phyloP scores from a whole-genome alignment of 2,888 invertebrate species.

The Caenorhabditis virilis region DNA sequence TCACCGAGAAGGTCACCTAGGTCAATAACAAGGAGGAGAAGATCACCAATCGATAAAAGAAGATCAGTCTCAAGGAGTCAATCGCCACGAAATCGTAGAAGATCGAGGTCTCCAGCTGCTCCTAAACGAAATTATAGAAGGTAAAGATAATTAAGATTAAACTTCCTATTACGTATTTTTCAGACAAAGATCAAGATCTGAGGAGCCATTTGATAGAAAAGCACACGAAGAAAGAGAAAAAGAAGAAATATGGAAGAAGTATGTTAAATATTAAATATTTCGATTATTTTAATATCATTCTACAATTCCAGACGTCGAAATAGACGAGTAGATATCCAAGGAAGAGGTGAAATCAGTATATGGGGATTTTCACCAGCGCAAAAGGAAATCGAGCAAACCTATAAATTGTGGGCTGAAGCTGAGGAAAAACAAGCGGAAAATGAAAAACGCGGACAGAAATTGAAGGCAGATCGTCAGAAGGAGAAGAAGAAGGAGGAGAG shows the following conservation, averaged over 20 bases:
- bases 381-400: constrained; percentile 44
- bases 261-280: neutral
- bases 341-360: constrained; percentile 26
- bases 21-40: neutral
- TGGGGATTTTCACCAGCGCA: constrained; percentile 56
- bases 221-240: constrained; percentile 5
- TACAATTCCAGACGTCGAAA: constrained; percentile 46
- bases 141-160: neutral
- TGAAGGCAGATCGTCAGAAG: constrained; percentile 46
- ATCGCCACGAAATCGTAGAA: constrained; percentile 16
- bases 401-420: constrained; percentile 39
- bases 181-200: neutral
- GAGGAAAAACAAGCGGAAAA: constrained; percentile 53
- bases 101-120: too few relatives aligned
- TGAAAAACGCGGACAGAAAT: constrained; percentile 34
- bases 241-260: constrained; percentile 20
- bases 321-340: constrained; percentile 36
- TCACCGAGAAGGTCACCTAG: neutral
- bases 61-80: constrained; percentile 9
- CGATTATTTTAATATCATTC: neutral
- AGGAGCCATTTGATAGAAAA: constrained; percentile 6
- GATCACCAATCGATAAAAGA: neutral
- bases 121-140: constrained; percentile 18
- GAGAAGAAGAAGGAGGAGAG: constrained; percentile 40
- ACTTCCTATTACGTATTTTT: too few relatives aligned